Evolutionary conservation across 2,888 invertebrate genomes (phyloP).

Genomic region (Entomobrya proxima): DNA sequence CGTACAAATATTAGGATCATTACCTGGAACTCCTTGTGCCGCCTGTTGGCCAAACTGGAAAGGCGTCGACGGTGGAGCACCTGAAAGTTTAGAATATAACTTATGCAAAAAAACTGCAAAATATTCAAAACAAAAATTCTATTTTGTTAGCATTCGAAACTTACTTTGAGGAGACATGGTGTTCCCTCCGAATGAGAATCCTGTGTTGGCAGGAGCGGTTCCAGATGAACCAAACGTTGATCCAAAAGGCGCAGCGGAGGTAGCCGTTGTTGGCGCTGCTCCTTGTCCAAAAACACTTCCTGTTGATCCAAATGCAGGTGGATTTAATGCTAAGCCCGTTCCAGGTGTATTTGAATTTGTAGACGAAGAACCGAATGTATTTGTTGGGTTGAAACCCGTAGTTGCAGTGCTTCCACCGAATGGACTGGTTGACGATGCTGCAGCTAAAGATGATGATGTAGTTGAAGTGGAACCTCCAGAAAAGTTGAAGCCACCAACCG

Average conservation of each 20-base stretch:
- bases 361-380: background rate
- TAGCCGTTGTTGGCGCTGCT: background rate
- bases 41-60: constrained; percentile 48
- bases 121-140: background rate
- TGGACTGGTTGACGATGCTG: background rate
- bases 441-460: background rate
- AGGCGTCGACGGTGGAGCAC: constrained; percentile 20
- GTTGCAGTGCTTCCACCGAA: background rate
- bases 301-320: background rate
- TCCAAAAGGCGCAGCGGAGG: background rate
- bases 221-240: too few relatives aligned
- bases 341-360: background rate
- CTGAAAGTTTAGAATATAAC: background rate
- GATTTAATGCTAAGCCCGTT: background rate
- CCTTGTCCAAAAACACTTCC: background rate
- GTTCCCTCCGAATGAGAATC: too few relatives aligned
- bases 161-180: too few relatives aligned
- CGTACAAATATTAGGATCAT: too few relatives aligned
- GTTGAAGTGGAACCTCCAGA: background rate
- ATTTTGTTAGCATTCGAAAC: too few relatives aligned
- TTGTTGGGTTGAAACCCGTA: background rate
- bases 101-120: background rate
- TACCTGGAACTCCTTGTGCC: constrained; percentile 51
- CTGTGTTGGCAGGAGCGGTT: too few relatives aligned
- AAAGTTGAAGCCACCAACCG: background rate